phyloP scores from a whole-genome alignment of 2,797 vertebrate genomes.

The Microtus californicus region DNA sequence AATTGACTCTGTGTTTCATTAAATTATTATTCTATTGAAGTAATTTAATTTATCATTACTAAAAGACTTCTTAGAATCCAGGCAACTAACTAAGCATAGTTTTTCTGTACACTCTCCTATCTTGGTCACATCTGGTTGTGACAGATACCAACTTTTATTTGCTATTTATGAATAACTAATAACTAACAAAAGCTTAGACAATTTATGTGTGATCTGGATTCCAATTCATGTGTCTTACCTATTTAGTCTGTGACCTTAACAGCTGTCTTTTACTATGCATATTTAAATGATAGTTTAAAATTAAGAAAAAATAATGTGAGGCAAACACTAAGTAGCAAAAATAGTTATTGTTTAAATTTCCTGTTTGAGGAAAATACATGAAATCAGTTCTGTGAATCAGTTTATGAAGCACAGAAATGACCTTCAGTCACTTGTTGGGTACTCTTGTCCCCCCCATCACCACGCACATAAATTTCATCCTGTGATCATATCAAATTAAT shows the following conservation, averaged over 20 bases:
- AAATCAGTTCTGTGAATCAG: background rate
- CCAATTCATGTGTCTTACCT: background rate
- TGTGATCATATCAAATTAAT: background rate
- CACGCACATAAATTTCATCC: background rate
- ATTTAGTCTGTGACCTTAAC: background rate
- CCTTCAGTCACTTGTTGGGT: background rate
- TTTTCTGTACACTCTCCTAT: background rate
- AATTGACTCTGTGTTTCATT: background rate
- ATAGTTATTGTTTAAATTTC: background rate
- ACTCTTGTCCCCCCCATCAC: background rate
- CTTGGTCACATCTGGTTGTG: background rate
- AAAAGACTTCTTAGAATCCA: background rate
- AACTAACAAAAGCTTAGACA: background rate
- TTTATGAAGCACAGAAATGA: background rate
- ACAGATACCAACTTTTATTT: background rate
- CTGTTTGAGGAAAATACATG: background rate
- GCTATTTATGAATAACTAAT: background rate
- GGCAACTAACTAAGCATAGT: background rate
- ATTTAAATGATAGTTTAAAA: background rate
- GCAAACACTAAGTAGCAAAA: background rate
- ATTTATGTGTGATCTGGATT: background rate
- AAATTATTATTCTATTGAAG: constrained; percentile 4
- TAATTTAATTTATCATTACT: background rate
- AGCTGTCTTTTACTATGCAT: too few relatives aligned
- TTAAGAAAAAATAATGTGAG: background rate